Evolutionary conservation across 1,140 invertebrate genomes (phyloP).

Genomic region (Lethrus apterus): DNA sequence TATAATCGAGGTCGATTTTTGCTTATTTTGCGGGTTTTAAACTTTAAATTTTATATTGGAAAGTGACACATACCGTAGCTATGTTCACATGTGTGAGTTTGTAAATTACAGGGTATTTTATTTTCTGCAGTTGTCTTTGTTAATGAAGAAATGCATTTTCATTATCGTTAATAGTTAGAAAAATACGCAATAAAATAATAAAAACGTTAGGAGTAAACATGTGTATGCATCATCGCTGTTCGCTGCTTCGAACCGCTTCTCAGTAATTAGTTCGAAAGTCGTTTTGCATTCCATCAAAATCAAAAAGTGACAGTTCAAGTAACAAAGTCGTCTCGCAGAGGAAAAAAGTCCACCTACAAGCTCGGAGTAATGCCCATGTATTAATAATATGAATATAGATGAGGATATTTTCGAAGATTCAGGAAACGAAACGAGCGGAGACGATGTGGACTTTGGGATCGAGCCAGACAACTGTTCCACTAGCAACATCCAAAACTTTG

Average conservation of each 20-base stretch:
- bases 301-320: constrained; percentile 14
- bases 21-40: too few relatives aligned
- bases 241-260: neutral
- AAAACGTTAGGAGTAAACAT: constrained; percentile 8
- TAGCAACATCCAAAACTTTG: constrained; percentile 65
- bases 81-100: too few relatives aligned
- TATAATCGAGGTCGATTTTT: too few relatives aligned
- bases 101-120: too few relatives aligned
- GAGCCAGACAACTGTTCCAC: constrained; percentile 72
- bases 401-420: constrained; percentile 71
- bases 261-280: constrained; percentile 12
- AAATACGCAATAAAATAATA: neutral
- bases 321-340: neutral
- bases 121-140: too few relatives aligned
- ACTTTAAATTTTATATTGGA: too few relatives aligned
- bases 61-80: too few relatives aligned
- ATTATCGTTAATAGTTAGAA: constrained; percentile 9
- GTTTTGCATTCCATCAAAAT: constrained; percentile 12
- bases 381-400: constrained; percentile 50
- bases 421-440: constrained; percentile 84
- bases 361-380: constrained; percentile 13
- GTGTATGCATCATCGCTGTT: constrained; percentile 9
- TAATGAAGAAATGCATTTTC: constrained; percentile 13
- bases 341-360: constrained; percentile 9
- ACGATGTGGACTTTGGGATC: constrained; percentile 87